Conservation (phyloP, 2,797 vertebrate species). For the Sebastes hopkinsi region DNA sequence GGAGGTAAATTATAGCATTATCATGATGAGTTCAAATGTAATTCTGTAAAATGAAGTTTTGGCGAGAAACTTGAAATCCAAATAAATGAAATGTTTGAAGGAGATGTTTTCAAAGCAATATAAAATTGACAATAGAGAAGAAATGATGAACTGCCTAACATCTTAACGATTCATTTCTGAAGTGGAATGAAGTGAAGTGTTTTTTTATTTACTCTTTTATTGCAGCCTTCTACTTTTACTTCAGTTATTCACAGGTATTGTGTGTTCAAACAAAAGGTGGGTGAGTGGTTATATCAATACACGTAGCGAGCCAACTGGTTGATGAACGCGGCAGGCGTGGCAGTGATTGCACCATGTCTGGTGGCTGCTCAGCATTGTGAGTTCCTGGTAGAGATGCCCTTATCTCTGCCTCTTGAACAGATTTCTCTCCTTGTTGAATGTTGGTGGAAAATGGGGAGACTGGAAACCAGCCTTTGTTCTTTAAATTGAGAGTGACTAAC, state of each 20-base stretch:
- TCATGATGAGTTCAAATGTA: too few relatives aligned
- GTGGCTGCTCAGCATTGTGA: not conserved
- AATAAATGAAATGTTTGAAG: too few relatives aligned
- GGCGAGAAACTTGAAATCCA: too few relatives aligned
- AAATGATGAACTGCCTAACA: too few relatives aligned
- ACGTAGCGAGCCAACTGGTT: slow-evolving; percentile 1
- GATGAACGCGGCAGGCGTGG: not conserved
- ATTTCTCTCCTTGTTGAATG: not conserved
- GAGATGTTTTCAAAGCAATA: too few relatives aligned
- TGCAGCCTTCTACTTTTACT: not conserved
- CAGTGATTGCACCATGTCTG: slow-evolving; percentile 3
- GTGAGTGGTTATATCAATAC: slow-evolving; percentile 4
- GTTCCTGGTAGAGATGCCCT: slow-evolving; percentile 1
- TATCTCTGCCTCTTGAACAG: slow-evolving; percentile 17
- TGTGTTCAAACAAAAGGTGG: slow-evolving; percentile 19
- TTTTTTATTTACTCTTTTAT: not conserved
- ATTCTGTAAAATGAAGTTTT: too few relatives aligned
- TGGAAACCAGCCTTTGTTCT: not conserved
- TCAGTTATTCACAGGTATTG: slow-evolving; percentile 17
- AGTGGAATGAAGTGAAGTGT: too few relatives aligned
- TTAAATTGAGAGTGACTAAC: not conserved
- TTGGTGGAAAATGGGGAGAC: not conserved
- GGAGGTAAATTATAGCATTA: too few relatives aligned
- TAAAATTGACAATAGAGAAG: too few relatives aligned
- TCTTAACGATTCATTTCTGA: too few relatives aligned